Evolutionary conservation across 2,113 vertebrate genomes (phyloP).

Genomic region (Austrofundulus limnaeus): DNA sequence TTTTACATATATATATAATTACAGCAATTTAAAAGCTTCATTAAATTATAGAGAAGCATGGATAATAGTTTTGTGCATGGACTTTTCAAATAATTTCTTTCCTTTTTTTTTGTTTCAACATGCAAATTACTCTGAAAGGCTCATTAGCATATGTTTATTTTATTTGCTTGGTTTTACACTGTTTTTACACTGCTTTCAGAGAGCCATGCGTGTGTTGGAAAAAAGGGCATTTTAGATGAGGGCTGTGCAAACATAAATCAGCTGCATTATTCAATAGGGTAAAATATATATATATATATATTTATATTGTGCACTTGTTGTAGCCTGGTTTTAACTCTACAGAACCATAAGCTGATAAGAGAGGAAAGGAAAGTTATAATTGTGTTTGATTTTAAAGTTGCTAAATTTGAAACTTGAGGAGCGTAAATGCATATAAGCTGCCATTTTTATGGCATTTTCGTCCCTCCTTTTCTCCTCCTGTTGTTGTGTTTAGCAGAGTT

Average conservation of each 20-base stretch:
- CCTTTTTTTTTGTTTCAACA: constrained; percentile 54
- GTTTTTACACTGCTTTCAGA: constrained; percentile 37
- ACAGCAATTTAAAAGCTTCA: not conserved
- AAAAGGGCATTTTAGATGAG: constrained; percentile 73
- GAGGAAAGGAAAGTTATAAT: not conserved
- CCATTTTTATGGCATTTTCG: not conserved
- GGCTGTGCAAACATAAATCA: constrained; percentile 51
- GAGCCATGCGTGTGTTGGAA: constrained; percentile 32
- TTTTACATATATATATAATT: not conserved
- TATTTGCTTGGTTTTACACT: constrained; percentile 41
- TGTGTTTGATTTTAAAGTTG: constrained; percentile 18
- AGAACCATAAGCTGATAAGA: constrained; percentile 3
- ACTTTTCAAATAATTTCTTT: constrained; percentile 27
- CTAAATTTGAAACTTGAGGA: not conserved
- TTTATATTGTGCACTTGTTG: too few species aligned
- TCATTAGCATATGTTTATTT: constrained; percentile 69
- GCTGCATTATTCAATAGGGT: constrained; percentile 60
- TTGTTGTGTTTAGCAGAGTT: constrained; percentile 32
- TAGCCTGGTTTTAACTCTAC: constrained; percentile 7
- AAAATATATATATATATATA: constrained; percentile 44
- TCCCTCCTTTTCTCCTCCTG: not conserved
- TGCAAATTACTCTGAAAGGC: constrained; percentile 61
- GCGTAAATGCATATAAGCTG: too few species aligned
- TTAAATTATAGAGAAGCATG: not conserved
- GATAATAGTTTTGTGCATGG: constrained; percentile 1